Evolutionary conservation across 37 sponge, comb jelly and placozoan species (phyloP).

Genomic region (Dysidea cf. avara): DNA sequence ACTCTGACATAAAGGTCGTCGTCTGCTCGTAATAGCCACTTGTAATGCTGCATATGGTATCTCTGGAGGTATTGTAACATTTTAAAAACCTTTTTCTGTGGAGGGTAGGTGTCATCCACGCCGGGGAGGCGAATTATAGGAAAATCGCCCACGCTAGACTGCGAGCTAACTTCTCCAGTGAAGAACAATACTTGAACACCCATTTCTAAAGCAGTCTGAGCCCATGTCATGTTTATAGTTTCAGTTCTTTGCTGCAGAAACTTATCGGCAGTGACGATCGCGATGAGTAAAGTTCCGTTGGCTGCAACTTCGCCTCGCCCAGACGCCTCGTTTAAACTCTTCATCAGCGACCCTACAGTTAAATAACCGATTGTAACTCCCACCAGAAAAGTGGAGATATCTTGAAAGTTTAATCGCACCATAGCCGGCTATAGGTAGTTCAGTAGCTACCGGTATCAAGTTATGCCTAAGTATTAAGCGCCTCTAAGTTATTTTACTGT

Average conservation of each 20-base stretch:
- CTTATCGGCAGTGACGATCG: conserved; percentile 58
- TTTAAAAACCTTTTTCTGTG: conserved; percentile 64
- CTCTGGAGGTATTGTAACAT: conserved; percentile 76
- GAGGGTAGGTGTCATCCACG: conserved; percentile 69
- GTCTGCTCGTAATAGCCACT: conserved; percentile 81
- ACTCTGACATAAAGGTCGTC: conserved; percentile 70
- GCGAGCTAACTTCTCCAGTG: conserved; percentile 8
- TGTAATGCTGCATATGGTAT: conserved; percentile 53
- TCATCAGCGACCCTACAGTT: too few species aligned
- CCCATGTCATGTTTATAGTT: conserved; percentile 70
- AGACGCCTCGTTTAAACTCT: too few species aligned
- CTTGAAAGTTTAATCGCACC: too few species aligned
- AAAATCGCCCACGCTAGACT: conserved; percentile 16
- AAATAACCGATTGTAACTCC: too few species aligned
- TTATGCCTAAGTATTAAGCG: too few species aligned
- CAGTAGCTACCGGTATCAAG: too few species aligned
- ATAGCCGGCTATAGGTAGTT: too few species aligned
- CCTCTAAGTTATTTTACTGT: too few species aligned
- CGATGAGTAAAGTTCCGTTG: conserved; percentile 65
- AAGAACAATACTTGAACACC: conserved; percentile 52
- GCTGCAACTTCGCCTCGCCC: too few species aligned
- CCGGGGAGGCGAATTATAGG: conserved; percentile 21
- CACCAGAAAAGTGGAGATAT: too few species aligned
- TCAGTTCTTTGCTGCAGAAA: conserved; percentile 35
- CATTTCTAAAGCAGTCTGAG: conserved; percentile 11